Conservation (phyloP, 2,797 vertebrate genomes). For the Ciconia nigra region DNA sequence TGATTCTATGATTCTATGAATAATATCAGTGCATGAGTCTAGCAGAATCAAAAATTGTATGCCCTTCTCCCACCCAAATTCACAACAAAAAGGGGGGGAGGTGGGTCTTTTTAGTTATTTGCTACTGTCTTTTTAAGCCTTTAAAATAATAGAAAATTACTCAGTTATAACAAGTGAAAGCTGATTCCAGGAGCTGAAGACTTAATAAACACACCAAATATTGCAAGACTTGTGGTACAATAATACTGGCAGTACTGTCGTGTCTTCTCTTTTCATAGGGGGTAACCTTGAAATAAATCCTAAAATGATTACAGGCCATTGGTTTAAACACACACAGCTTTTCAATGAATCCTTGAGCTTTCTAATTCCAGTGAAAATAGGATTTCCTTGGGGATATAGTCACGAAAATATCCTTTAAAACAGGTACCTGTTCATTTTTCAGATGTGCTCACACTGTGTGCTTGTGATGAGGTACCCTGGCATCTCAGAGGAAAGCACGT, state of each 20-base stretch:
- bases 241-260: neutral
- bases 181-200: neutral
- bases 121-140: neutral
- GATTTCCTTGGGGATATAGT: neutral
- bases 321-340: neutral
- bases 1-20: no score
- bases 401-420: neutral
- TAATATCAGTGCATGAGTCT: neutral
- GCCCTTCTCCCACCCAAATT: neutral
- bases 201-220: neutral
- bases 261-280: neutral
- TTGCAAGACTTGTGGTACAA: neutral
- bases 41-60: neutral
- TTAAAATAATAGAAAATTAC: neutral
- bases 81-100: neutral
- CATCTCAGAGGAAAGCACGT: neutral
- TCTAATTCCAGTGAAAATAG: neutral
- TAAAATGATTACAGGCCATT: neutral
- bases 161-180: neutral
- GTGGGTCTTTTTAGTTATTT: neutral
- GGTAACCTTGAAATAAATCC: constrained; percentile 24
- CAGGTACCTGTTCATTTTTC: neutral
- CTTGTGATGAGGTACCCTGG: neutral
- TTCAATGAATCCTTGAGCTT: neutral
- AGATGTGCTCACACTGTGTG: neutral